Evolutionary conservation across 2,113 vertebrate genomes (phyloP).

Genomic region (Isurus oxyrinchus): DNA sequence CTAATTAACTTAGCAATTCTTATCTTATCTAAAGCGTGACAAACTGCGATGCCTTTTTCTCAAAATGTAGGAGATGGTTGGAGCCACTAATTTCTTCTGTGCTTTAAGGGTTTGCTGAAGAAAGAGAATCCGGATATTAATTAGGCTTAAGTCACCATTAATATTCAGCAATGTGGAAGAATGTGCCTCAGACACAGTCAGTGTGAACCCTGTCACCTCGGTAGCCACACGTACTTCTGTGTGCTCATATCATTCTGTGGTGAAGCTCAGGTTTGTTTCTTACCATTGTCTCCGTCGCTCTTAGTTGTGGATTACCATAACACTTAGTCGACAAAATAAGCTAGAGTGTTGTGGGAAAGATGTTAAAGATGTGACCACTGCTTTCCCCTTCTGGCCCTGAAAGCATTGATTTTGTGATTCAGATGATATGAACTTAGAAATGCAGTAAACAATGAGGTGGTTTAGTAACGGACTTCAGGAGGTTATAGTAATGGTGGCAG

Average conservation of each 20-base stretch:
- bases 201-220: not conserved
- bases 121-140: constrained; percentile 5
- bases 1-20: not conserved
- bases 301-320: not conserved
- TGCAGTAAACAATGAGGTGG: no score
- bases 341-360: not conserved
- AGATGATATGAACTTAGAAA: no score
- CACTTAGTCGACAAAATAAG: not conserved
- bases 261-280: not conserved
- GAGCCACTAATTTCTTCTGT: not conserved
- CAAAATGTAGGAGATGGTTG: not conserved
- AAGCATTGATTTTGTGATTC: not conserved
- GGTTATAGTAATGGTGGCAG: no score
- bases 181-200: not conserved
- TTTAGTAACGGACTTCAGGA: no score
- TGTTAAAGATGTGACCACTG: not conserved
- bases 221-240: not conserved
- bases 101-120: not conserved
- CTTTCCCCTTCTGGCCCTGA: not conserved
- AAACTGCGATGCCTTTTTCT: not conserved
- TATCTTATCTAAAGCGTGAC: not conserved
- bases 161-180: not conserved
- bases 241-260: not conserved
- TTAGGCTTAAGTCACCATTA: not conserved
- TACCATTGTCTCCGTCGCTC: not conserved